Percentiles rank a stretch among this genome's conserved stretches.
phyloP scores from a whole-genome alignment of 2,113 vertebrate genomes.

The Dipodomys spectabilis region DNA sequence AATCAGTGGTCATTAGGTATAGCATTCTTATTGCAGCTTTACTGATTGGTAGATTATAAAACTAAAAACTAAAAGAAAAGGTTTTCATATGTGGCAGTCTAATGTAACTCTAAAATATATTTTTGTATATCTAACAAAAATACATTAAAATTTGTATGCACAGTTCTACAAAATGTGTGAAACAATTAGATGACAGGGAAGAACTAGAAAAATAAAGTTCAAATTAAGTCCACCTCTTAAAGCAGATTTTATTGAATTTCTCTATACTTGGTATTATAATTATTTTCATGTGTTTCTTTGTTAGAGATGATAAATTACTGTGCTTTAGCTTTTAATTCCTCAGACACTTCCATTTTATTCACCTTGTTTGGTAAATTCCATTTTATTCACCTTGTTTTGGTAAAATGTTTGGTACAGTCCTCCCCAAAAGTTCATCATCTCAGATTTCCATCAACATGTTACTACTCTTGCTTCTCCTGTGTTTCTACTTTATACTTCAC shows the following conservation, averaged over 20 bases:
- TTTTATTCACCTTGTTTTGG: conserved; percentile 17
- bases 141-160: conserved; percentile 41
- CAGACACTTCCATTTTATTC: conserved; percentile 18
- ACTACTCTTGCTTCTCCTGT: neutral
- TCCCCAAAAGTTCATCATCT: neutral
- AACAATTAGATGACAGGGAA: conserved; percentile 39
- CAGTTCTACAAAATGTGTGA: conserved; percentile 32
- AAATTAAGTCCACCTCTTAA: conserved; percentile 42
- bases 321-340: conserved; percentile 7
- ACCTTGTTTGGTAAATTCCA: neutral
- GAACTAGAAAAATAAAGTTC: conserved; percentile 51
- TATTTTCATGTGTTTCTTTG: conserved; percentile 51
- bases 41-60: conserved; percentile 22
- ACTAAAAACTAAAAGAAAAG: conserved; percentile 20
- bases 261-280: conserved; percentile 49
- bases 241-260: conserved; percentile 39
- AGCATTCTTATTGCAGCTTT: conserved; percentile 41
- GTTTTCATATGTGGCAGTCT: conserved; percentile 34
- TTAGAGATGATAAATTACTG: conserved; percentile 42
- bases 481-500: conserved; percentile 10
- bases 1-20: conserved; percentile 14
- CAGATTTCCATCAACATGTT: neutral
- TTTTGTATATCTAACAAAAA: conserved; percentile 31
- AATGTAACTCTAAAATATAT: conserved; percentile 29
- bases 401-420: neutral